Evolutionary conservation across 1,140 invertebrate species (phyloP), one percentile per base, ranked within the genome.

Genomic region (Drosophila parvula): DNA sequence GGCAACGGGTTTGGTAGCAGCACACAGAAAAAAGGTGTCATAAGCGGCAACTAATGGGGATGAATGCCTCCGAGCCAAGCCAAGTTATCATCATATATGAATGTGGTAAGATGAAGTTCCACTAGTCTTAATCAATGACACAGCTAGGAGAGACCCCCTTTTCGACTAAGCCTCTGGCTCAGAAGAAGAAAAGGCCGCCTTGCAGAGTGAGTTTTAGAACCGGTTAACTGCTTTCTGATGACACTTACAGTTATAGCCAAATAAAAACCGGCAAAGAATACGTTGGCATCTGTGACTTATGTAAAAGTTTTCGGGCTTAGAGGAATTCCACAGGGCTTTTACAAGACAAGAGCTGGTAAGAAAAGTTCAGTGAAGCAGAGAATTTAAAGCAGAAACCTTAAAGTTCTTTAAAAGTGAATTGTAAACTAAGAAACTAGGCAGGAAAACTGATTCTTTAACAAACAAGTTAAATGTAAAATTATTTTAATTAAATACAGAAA

Each of bases 151-250:
- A 30, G 53, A 5, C 12, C 53, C 65, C 68, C 44, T 22, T 47
- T 41, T 1, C 1, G 44, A 16, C 67, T 50, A 58, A 43, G 69
- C 69, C 67, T 34, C 69, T 73, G 69, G 44, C 22, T 41, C 16
- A 9, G 14, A 38, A 30, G 4, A 11, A 36, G 5, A 36, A 40
- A 40, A 38, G 43, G 53, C 18, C 27, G 67, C 32, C 51, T 58
- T 27, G 44, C 32, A 16, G 53, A 58, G 60, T 67, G 62, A 32
- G 51, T 78, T 75, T 76, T 57, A 75, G 69, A 81, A 75, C 74
- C 57, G 81, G 51, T 74, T 67, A 86, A 86, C 75, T 60, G 84
- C 71, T 78, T 82, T 71, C 78, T 73, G 69, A 82, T 86, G 79
- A 48, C 83, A 83, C 75, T 86, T 65, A 85, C 82, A 79, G 82